Conservation (phyloP, 2,797 vertebrate species). For the Amphiprion clarkii region DNA sequence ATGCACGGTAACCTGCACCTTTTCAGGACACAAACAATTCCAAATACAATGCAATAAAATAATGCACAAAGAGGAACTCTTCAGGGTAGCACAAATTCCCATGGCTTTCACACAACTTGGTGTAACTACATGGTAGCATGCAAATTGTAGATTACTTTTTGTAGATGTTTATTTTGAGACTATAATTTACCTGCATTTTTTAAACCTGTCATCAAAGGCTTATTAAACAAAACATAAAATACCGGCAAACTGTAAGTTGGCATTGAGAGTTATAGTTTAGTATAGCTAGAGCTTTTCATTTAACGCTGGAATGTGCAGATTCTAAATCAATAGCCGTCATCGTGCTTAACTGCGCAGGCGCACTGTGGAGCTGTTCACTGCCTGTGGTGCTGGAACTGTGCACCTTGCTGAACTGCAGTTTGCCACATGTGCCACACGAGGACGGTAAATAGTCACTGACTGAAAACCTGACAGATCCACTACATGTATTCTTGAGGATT, state of each 20-base stretch:
- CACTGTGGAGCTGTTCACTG: constrained; percentile 61
- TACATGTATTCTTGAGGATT: not conserved
- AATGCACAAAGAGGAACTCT: too few species aligned
- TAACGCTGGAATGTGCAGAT: not conserved
- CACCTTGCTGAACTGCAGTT: constrained; percentile 8
- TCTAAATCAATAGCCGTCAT: not conserved
- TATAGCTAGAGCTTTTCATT: not conserved
- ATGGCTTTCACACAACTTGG: too few species aligned
- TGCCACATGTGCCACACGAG: constrained; percentile 22
- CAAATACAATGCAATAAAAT: not conserved
- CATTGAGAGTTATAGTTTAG: not conserved
- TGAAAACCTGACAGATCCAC: not conserved
- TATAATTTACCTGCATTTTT: too few species aligned
- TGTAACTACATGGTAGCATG: not conserved
- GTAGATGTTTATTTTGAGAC: not conserved
- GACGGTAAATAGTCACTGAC: constrained; percentile 6
- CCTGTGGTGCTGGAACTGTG: constrained; percentile 70
- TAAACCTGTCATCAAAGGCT: too few species aligned
- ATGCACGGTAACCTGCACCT: not conserved
- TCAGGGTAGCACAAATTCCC: too few species aligned
- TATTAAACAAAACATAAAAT: not conserved
- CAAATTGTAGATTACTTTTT: not conserved
- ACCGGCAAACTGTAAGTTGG: too few species aligned
- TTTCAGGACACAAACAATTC: not conserved
- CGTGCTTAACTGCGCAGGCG: not conserved